Conservation (phyloP, 2,888 invertebrate species). For the Drosophila antonietae region DNA sequence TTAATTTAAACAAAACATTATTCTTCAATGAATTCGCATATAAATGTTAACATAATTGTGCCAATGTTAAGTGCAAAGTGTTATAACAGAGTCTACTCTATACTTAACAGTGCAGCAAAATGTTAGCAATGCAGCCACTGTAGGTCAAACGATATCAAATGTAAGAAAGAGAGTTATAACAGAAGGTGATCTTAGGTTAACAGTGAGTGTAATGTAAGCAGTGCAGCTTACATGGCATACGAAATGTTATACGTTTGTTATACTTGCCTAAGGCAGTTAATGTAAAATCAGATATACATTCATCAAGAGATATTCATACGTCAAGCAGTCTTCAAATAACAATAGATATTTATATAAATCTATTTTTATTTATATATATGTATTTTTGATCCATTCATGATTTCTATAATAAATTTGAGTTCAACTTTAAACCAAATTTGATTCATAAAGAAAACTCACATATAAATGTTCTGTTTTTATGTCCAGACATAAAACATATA, state of each 20-base stretch:
- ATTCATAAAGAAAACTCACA: background rate
- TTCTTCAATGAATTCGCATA: conserved; percentile 14
- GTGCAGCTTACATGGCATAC: too few relatives aligned
- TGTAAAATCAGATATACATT: background rate
- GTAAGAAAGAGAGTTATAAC: background rate
- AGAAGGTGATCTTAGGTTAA: background rate
- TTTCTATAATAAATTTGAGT: background rate
- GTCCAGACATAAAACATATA: background rate
- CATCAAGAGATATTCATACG: background rate
- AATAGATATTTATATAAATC: background rate
- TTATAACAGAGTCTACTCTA: background rate
- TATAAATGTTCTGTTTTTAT: background rate
- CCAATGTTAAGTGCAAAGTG: background rate
- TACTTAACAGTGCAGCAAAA: background rate
- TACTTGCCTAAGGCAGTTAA: background rate
- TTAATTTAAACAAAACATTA: conserved; percentile 5
- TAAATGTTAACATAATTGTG: background rate
- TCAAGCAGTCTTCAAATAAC: too few relatives aligned
- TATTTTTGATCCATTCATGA: background rate
- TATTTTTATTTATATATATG: background rate
- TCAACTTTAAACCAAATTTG: background rate
- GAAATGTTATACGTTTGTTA: background rate
- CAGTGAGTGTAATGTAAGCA: background rate
- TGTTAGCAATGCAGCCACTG: background rate
- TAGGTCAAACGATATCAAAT: background rate